These are phyloP conservation scores for Haplochromis vanheusdeni DNA, from an alignment of 2,113 vertebrate species.

Conservation along the genomic window DNA sequence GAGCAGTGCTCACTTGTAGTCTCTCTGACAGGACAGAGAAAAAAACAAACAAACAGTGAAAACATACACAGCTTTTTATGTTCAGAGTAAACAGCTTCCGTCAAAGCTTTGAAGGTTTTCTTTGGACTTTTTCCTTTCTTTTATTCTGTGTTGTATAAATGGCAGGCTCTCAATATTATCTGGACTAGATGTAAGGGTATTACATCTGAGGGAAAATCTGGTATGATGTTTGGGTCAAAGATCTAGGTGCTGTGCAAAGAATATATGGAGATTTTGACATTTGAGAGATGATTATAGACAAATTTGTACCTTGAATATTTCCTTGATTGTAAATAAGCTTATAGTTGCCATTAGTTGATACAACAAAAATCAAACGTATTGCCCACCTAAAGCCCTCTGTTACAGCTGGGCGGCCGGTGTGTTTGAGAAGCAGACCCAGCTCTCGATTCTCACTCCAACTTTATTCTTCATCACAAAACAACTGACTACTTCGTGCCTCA, in stretches of 20 bases:
- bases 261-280: not conserved
- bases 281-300: not conserved
- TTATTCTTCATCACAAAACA: not conserved
- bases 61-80: not conserved
- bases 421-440: not conserved
- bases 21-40: not conserved
- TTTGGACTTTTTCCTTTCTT: not conserved
- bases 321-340: not conserved
- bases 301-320: not conserved
- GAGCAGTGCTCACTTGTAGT: not conserved
- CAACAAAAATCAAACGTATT: not conserved
- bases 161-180: not conserved
- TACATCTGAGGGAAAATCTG: not conserved
- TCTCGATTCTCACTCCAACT: not conserved
- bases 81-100: not conserved
- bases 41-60: not conserved
- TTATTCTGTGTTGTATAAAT: not conserved
- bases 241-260: not conserved
- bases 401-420: accelerated
- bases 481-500: not conserved
- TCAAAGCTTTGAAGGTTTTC: not conserved
- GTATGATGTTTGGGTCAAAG: not conserved
- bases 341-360: not conserved
- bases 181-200: not conserved
- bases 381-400: not conserved